Evolutionary conservation across 2,888 invertebrate species (phyloP).

Genomic region (Gnatocerus cornutus): DNA sequence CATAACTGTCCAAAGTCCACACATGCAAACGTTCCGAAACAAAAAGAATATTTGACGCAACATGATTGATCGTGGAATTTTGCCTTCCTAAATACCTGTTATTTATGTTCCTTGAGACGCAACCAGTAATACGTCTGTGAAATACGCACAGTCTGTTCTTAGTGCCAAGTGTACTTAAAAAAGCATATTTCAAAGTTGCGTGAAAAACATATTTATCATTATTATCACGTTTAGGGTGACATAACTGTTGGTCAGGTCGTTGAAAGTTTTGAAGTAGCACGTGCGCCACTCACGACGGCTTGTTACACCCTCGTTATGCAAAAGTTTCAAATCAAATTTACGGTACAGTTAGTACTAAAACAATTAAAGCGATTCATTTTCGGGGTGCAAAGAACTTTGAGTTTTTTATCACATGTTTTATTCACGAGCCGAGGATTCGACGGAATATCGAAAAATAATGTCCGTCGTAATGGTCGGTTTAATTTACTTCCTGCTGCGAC

Average conservation of each 20-base stretch:
- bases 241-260: slow-evolving; percentile 57
- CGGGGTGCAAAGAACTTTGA: slow-evolving; percentile 37
- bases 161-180: slow-evolving; percentile 25
- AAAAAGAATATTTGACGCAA: too few relatives aligned
- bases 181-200: slow-evolving; percentile 43
- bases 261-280: slow-evolving; percentile 56
- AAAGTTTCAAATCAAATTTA: slow-evolving; percentile 63
- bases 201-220: slow-evolving; percentile 58
- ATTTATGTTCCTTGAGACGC: not conserved
- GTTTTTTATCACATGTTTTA: slow-evolving; percentile 40
- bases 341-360: slow-evolving; percentile 60
- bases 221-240: slow-evolving; percentile 60
- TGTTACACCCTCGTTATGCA: slow-evolving; percentile 57
- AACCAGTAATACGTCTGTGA: slow-evolving; percentile 31
- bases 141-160: slow-evolving; percentile 6
- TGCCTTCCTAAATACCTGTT: not conserved
- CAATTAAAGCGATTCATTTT: slow-evolving; percentile 59
- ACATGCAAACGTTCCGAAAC: too few relatives aligned
- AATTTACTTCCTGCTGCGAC: slow-evolving; percentile 1
- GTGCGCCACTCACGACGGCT: slow-evolving; percentile 53
- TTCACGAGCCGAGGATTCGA: slow-evolving; percentile 22
- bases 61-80: too few relatives aligned
- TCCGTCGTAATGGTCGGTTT: slow-evolving; percentile 1
- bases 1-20: too few relatives aligned
- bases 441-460: slow-evolving; percentile 11